These are phyloP conservation scores for Brachynemurus nebulosus DNA, from an alignment of 2,888 invertebrate species.

Conservation along the genomic window DNA sequence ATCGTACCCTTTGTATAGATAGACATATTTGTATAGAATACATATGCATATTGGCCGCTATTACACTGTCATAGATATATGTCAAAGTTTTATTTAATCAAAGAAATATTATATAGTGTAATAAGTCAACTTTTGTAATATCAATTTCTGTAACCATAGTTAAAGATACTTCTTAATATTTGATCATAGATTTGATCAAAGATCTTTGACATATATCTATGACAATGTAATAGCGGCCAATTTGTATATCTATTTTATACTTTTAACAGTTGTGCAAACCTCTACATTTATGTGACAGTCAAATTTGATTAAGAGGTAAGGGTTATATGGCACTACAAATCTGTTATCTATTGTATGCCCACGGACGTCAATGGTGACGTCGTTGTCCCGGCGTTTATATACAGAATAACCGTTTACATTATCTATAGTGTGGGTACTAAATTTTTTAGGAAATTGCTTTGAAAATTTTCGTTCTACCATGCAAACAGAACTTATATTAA, in stretches of 20 bases:
- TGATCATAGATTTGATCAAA: no score
- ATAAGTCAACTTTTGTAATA: no score
- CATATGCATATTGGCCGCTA: no score
- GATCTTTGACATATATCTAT: no score
- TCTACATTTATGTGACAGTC: background rate
- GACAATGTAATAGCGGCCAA: no score
- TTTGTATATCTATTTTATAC: constrained; percentile 3
- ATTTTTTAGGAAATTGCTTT: constrained; percentile 23
- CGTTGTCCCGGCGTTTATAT: constrained; percentile 19
- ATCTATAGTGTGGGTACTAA: constrained; percentile 16
- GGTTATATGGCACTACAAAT: constrained; percentile 24
- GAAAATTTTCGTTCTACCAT: constrained; percentile 19
- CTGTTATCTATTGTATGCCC: constrained; percentile 22
- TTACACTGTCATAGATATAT: no score
- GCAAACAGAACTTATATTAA: constrained; percentile 12
- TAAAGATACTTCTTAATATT: no score
- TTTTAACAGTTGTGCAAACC: background rate
- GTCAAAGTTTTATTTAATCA: no score
- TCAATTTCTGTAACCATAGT: no score
- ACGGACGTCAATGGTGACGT: background rate
- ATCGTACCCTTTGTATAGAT: no score
- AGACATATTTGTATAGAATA: background rate
- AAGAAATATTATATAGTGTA: no score
- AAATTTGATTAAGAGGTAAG: constrained; percentile 12
- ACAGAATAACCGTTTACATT: constrained; percentile 21